Base-by-base conservation (phyloP, 1,140 invertebrate species). In the Lanistes nyassanus region DNA sequence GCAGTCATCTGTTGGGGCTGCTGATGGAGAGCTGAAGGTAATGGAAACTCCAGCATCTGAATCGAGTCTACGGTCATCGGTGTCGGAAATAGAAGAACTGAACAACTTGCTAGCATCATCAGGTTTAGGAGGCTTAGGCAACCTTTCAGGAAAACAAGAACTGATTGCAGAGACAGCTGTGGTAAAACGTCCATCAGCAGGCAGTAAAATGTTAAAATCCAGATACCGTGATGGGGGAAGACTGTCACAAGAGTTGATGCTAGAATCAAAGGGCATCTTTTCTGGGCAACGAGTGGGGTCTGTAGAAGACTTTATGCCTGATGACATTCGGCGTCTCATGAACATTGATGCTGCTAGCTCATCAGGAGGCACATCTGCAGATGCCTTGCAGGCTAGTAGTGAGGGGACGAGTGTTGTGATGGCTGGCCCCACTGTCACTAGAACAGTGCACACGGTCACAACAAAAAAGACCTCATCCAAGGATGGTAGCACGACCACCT, bases 231-330 rank as follows among this genome's bases (percentile, higher is more conserved):
- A 72, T 62, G 68, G 68, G 1, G 70, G 31, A 1, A 55, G 56
- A 13, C 5, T 56, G 11, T 56, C 68, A 3, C 51, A 21, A 11
- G 68, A 71, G 7, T 34, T 71, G 29, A 34, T 19, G 5, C 3
- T 58, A 55, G 70, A 39, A 11, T 31, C 42, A 56, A 53, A 72
- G n/a, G 70, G 70, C 16, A 56, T 37, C 19, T 72, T 60, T 34
- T 72, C 70, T 13, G 70, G 70, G 11, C 70, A 56, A 7, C 47
- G 74, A 39, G 70, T 73, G 13, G 77, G 77, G 3, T 79, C 77
- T 39, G 77, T 79, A n/a, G 77, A 79, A 51, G 77, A 79, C 64
- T 79, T 79, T 47, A 79, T 79, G 77, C 77, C 77, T 19, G 74
- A 79, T 53, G 74, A 76, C 69, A 79, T 79, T 62, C 66, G 74